Base-by-base conservation (phyloP, 2,888 invertebrate genomes). In the Aricia artaxerxes region DNA sequence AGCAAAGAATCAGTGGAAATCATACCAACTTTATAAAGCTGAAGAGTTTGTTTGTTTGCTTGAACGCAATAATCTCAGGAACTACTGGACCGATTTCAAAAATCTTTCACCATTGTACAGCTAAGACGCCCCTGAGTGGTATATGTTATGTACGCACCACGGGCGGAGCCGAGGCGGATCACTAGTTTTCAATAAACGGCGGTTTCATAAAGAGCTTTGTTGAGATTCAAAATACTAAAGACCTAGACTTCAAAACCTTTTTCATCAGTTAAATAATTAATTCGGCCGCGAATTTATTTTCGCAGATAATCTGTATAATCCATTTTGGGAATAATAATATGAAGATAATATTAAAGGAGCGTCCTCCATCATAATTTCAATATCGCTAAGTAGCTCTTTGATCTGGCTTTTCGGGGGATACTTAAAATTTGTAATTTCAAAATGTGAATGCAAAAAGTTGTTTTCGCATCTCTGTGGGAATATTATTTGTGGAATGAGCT, bases 321-420 rank as follows among this genome's bases (percentile, higher is more conserved):
- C 57, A 57, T 57, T 57, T 53, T 57, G 11, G 16, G 4, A 57
- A 57, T 57, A 7, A 61, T 6, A 7, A 61, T 6, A 61, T 4
- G 61, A 61, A 61, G 61, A 61, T 61, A 44, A 44, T n/a, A 61
- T 61, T 61, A 24, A 24, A 7, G 61, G 61, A 24, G 24, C n/a
- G 61, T n/a, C 61, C 24, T 7, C 61, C 61, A 24, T 61, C 61
- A 61, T 24, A 24, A 61, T 24, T 61, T 61, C 24, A 61, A 61
- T 61, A 61, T n/a, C 61, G 61, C 61, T 61, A 61, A 61, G 61
- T 61, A 61, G 61, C 61, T 61, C 61, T 61, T 61, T 61, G 61
- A 61, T 61, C 61, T 61, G 61, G n/a, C 61, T 61, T 16, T 1
- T 4, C 7, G 61, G 4, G 61, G 61, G 61, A n/a, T 61, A 24